Evolutionary conservation across 2,797 vertebrate genomes (phyloP).

Genomic region (Smutsia temminckii): DNA sequence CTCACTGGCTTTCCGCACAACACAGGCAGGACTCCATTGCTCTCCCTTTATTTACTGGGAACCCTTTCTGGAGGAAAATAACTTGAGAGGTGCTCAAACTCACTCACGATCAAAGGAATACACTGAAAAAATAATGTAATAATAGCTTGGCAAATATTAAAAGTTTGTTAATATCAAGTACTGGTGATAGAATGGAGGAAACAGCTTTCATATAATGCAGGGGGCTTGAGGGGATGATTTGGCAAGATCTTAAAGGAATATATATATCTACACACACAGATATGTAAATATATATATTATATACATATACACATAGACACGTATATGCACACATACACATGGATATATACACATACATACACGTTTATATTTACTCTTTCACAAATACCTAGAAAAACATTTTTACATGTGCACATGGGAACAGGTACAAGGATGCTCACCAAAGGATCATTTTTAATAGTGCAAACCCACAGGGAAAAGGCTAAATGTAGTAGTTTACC

Average conservation of each 20-base stretch:
- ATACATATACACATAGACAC: not conserved
- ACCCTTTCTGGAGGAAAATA: not conserved
- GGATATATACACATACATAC: fast-evolving
- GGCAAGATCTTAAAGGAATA: not conserved
- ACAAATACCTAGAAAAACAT: not conserved
- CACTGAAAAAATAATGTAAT: not conserved
- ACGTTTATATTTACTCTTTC: not conserved
- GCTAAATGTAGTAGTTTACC: not conserved
- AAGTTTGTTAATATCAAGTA: not conserved
- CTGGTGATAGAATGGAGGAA: not conserved
- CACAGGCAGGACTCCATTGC: not conserved
- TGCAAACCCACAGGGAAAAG: not conserved
- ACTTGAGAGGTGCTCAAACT: not conserved
- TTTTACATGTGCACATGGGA: not conserved
- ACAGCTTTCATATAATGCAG: not conserved
- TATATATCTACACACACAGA: not conserved
- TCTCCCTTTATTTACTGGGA: not conserved
- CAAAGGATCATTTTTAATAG: not conserved
- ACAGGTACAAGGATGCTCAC: not conserved
- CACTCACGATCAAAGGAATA: not conserved
- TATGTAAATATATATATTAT: not conserved
- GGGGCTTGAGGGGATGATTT: not conserved
- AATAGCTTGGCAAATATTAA: not conserved
- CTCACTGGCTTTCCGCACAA: not conserved
- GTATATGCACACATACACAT: not conserved